Conservation (phyloP, 2,888 invertebrate genomes). For the Caenorhabditis zanzibari region DNA sequence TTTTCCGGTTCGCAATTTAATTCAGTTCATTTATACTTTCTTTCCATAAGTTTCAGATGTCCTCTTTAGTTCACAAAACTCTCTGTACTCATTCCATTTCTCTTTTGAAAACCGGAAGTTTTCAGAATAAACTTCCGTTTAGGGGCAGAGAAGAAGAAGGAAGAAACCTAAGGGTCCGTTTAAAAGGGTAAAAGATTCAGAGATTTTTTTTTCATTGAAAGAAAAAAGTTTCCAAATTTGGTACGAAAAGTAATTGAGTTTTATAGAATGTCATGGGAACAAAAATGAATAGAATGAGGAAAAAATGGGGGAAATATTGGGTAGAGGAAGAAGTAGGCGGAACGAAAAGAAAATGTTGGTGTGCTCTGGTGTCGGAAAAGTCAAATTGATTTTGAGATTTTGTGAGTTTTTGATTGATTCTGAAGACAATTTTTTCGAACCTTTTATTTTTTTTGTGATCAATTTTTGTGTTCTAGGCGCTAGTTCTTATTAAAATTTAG, state of each 20-base stretch:
- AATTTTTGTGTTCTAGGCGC: too few relatives aligned
- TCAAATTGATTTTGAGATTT: not conserved
- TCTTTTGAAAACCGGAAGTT: constrained; percentile 38
- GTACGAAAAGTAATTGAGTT: constrained; percentile 35
- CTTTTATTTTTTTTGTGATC: not conserved
- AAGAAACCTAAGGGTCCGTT: not conserved
- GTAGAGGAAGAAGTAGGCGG: constrained; percentile 9
- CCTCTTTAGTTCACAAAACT: constrained; percentile 2
- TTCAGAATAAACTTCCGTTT: constrained; percentile 44
- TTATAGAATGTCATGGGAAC: constrained; percentile 39
- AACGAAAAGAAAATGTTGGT: constrained; percentile 4
- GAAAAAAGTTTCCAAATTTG: constrained; percentile 30
- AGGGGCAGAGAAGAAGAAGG: not conserved
- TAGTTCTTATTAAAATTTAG: too few relatives aligned
- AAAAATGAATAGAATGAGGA: constrained; percentile 12
- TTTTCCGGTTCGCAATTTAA: not conserved
- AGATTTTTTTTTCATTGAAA: constrained; percentile 19
- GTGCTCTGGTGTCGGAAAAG: constrained; percentile 2
- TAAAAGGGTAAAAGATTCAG: constrained; percentile 1
- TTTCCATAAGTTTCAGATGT: constrained; percentile 5
- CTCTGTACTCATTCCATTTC: constrained; percentile 1
- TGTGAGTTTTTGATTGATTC: not conserved
- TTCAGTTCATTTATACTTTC: constrained; percentile 14
- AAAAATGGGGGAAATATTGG: constrained; percentile 8
- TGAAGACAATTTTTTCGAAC: not conserved